Percentiles rank a stretch among this genome's conserved stretches.
Evolutionary conservation across 2,113 vertebrate genomes (phyloP).

Genomic region (Carassius auratus): DNA sequence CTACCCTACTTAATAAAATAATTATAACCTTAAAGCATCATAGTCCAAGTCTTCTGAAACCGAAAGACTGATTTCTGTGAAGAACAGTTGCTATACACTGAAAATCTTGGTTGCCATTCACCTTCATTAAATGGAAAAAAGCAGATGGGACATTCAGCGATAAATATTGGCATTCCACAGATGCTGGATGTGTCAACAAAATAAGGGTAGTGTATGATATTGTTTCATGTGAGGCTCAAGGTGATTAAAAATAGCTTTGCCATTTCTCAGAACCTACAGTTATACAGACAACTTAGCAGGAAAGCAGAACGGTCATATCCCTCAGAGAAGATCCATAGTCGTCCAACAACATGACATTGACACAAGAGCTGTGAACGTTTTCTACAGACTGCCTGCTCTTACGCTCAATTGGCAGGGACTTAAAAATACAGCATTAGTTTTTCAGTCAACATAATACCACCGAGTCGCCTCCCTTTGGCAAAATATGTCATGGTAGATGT

Average conservation of each 20-base stretch:
- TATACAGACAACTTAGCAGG: background rate
- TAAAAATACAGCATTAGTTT: conserved; percentile 52
- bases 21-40: background rate
- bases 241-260: background rate
- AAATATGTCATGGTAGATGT: conserved; percentile 60
- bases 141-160: background rate
- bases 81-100: background rate
- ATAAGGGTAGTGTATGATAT: background rate
- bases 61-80: background rate
- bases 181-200: background rate
- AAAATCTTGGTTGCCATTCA: background rate
- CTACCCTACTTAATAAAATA: background rate
- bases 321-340: conserved; percentile 1
- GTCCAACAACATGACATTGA: conserved; percentile 27
- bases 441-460: conserved; percentile 46
- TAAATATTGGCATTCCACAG: background rate
- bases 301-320: background rate
- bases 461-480: conserved; percentile 60
- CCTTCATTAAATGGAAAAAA: background rate
- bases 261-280: background rate
- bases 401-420: conserved; percentile 36
- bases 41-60: background rate
- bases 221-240: background rate
- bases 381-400: background rate
- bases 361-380: conserved; percentile 10